Evolutionary conservation across 2,113 vertebrate genomes (phyloP).

Genomic region (Thunnus thynnus): DNA sequence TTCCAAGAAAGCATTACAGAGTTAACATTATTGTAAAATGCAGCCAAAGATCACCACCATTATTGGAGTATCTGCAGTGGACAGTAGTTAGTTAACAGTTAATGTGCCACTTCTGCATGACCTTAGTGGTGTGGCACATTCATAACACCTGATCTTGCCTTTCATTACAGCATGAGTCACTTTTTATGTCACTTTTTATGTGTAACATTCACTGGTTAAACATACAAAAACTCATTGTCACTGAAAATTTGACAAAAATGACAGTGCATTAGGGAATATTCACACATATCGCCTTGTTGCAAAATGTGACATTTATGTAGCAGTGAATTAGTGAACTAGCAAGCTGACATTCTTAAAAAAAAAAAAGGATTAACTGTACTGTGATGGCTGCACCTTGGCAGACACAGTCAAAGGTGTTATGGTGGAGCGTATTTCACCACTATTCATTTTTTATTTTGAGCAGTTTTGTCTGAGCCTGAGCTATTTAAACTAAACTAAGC

Average conservation of each 20-base stretch:
- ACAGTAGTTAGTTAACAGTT: neutral
- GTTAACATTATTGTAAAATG: conserved; percentile 28
- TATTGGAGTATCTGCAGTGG: conserved; percentile 22
- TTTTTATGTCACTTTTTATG: conserved; percentile 4
- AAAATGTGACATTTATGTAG: conserved; percentile 35
- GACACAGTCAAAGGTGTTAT: conserved; percentile 16
- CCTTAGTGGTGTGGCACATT: conserved; percentile 7
- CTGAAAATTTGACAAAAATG: no score
- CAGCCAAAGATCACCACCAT: conserved; percentile 8
- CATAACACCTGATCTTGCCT: conserved; percentile 17
- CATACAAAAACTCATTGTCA: neutral
- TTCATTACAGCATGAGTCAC: neutral
- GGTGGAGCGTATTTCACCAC: neutral
- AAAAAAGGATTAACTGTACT: conserved; percentile 22
- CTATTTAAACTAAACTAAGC: conserved; percentile 18
- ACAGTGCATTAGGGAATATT: neutral
- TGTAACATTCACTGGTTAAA: neutral
- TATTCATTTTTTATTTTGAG: conserved; percentile 22
- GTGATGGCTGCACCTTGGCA: conserved; percentile 12
- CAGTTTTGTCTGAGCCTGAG: conserved; percentile 1
- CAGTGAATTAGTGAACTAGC: conserved; percentile 19
- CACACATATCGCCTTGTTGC: neutral
- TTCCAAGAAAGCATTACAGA: conserved; percentile 33
- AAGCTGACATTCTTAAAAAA: conserved; percentile 26
- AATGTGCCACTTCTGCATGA: conserved; percentile 3